Percentiles rank a stretch among this genome's conserved stretches.
Evolutionary conservation across 2,888 invertebrate genomes (phyloP).

Genomic region (Morpho deidamia): DNA sequence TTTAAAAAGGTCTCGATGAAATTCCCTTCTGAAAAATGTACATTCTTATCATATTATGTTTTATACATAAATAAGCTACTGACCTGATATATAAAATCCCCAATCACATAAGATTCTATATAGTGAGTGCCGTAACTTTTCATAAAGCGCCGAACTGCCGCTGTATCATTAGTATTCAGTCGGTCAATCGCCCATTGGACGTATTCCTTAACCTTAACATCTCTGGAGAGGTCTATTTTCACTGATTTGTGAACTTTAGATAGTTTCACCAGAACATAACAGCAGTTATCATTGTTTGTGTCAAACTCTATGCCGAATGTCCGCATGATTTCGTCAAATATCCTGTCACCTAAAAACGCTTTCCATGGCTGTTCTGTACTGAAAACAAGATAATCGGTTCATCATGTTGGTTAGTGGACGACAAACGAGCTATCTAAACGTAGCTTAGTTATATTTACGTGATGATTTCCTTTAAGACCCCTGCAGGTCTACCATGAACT

Average conservation of each 20-base stretch:
- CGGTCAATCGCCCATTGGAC: slow-evolving; percentile 81
- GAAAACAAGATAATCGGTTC: slow-evolving; percentile 28
- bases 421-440: too few species aligned
- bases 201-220: slow-evolving; percentile 80
- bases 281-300: slow-evolving; percentile 82
- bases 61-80: slow-evolving; percentile 20
- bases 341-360: slow-evolving; percentile 92
- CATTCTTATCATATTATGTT: too few species aligned
- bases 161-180: slow-evolving; percentile 82
- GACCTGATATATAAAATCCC: slow-evolving; percentile 93
- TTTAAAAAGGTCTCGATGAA: too few species aligned
- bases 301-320: slow-evolving; percentile 87
- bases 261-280: slow-evolving; percentile 83
- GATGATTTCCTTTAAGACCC: too few species aligned
- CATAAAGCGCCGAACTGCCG: slow-evolving; percentile 87
- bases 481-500: too few species aligned
- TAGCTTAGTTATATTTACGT: too few species aligned
- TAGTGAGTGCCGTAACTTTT: slow-evolving; percentile 92
- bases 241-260: slow-evolving; percentile 84
- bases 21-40: too few species aligned
- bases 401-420: too few species aligned
- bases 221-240: slow-evolving; percentile 78
- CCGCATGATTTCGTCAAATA: slow-evolving; percentile 85
- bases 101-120: slow-evolving; percentile 90
- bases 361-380: slow-evolving; percentile 87